Evolutionary conservation across 30 jellyfish, hydroid and myxozoan genomes (phyloP), one percentile per base, ranked within the genome.

Genomic region (Hydractinia echinata): DNA sequence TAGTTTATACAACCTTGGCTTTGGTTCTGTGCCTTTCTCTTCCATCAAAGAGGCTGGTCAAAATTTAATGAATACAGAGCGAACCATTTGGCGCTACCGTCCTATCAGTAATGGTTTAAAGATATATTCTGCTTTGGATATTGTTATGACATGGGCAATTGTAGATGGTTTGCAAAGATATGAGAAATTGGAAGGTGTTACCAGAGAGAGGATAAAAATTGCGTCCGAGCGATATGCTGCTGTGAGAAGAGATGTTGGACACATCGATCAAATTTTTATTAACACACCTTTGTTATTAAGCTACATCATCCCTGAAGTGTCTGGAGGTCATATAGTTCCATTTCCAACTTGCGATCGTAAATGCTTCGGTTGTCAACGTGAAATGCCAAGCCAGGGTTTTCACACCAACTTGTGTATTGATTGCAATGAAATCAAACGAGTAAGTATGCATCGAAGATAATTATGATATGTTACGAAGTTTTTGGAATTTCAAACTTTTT

Each of bases 91-190:
- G 89, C 62, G 84, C 0, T 13, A 20, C 52, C 73, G 89, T 4
- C 89, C 89, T 19, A 66, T 81, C 64, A 51, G 20, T 10, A 44
- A 51, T 10, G 73, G 76, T n/a, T 55, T 67, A 55, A 68, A 66
- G 30, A 44, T 48, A 39, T 81, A 81, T 68, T 84, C 89, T 8
- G 82, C 84, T 5, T 67, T 67, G 53, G 89, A 81, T n/a, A 20
- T 81, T 44, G 53, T 67, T 14, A 39, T 81, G 84, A 50, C 70
- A 30, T 51, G 53, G n/a, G 73, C 76, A 14, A 44, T 69, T 13
- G 54, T 50, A 10, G 52, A 81, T 4, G 84, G 39, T 11, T 14
- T 81, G 77, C 8, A 8, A 13, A 67, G 51, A 51, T 67, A 67
- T 48, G 21, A 15, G 51, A 10, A 16, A 13, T 21, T 67, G 50